A percentile compares a stretch with the other conserved stretches of the same genome.
Conservation (phyloP, 2,888 invertebrate species). For the Dione vanillae region DNA sequence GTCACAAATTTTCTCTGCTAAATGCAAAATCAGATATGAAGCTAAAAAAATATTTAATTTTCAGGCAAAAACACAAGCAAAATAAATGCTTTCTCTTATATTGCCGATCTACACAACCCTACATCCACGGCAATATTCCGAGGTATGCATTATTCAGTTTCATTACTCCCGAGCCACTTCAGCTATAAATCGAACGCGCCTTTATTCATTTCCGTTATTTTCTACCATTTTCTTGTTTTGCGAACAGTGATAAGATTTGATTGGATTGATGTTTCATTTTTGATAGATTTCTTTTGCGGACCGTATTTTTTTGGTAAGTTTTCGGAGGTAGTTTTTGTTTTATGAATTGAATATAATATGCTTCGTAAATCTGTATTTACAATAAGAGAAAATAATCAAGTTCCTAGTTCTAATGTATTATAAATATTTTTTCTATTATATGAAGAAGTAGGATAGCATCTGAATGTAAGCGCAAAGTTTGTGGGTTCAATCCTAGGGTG, state of each 20-base stretch:
- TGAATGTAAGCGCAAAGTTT: no score
- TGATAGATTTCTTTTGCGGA: conserved; percentile 12
- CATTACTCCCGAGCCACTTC: conserved; percentile 78
- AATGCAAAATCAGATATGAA: no score
- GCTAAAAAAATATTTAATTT: background rate
- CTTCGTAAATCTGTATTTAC: no score
- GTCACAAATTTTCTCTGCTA: no score
- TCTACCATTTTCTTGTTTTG: conserved; percentile 45
- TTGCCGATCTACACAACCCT: conserved; percentile 56
- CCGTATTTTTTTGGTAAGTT: background rate
- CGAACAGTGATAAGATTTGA: conserved; percentile 48
- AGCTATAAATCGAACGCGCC: conserved; percentile 79
- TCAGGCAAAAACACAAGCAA: no score
- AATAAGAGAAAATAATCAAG: no score
- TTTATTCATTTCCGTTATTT: conserved; percentile 63
- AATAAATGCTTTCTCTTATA: background rate
- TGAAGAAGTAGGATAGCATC: no score
- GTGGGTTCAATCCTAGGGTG: no score
- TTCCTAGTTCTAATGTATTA: no score
- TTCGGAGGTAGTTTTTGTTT: no score
- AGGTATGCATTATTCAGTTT: conserved; percentile 82
- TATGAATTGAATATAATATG: background rate
- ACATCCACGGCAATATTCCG: conserved; percentile 68
- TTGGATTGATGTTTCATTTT: conserved; percentile 54
- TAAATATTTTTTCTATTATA: background rate